Evolutionary conservation across 2,797 vertebrate species (phyloP), one percentile per base, ranked within the genome.

Genomic region (Tarsius wallacei): DNA sequence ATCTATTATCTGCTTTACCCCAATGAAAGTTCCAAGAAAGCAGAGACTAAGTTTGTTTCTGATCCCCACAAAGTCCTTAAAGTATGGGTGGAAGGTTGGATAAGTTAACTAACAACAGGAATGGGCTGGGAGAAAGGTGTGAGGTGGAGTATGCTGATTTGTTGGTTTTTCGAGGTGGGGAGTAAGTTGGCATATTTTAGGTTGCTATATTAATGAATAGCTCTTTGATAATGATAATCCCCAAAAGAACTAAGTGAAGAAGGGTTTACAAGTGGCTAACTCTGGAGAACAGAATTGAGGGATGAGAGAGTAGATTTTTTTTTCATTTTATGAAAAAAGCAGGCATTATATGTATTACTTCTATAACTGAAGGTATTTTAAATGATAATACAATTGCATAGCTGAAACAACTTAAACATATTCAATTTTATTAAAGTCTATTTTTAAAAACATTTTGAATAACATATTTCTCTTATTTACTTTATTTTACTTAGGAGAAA

Each of bases 361-460:
- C 61, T 51, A n/a, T 4, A 24, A 76, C 21, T 28, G 70, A 94
- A 78, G 4, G 17, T n/a, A 71, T 64, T 89, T 82, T 53, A 70
- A 87, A 57, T 12, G 13, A 26, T 19, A 68, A 51, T 7, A 42
- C 1, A 16, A 76, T 8, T 5, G 63, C 73, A 24, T 33, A 42
- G 19, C 13, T 87, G n/a, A 85, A 90, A 71, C 5, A 9, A 4
- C 11, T 9, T 28, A 33, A 85, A 70, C 3, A 33, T 63, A 84
- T 91, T 59, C 63, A 61, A 24, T 57, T 49, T 19, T 33, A 57
- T 84, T 26, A 66, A 71, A 77, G 28, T 26, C 7, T 57, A 21
- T 63, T 93, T 70, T 73, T 9, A 42, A 91, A 89, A 94, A 8
- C 11, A 91, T 22, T 49, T 73, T 14, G 47, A 90, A 68, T 73